Percentiles rank a stretch among this genome's conserved stretches.
These are phyloP conservation scores for Heterohyrax brucei DNA, from an alignment of 2,797 vertebrate genomes.

Conservation along the genomic window DNA sequence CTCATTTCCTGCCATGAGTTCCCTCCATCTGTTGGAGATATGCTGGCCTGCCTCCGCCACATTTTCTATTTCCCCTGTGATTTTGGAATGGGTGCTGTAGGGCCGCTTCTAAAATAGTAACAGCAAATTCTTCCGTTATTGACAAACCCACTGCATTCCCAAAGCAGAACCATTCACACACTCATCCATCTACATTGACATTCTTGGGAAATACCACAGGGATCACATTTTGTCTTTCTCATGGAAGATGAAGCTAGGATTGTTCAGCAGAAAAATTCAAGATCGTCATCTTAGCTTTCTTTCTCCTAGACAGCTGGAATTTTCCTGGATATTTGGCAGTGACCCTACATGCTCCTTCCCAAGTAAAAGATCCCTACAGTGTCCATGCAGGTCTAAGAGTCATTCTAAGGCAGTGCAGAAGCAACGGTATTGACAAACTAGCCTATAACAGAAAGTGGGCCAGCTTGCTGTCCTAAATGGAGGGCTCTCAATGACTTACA, in stretches of 20 bases:
- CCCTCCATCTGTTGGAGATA: neutral
- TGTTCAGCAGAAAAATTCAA: conserved; percentile 71
- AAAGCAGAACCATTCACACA: conserved; percentile 50
- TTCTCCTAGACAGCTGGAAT: neutral
- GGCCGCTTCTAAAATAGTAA: neutral
- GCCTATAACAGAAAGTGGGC: neutral
- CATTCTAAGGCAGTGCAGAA: neutral
- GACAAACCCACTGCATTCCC: neutral
- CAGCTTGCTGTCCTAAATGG: neutral
- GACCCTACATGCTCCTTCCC: neutral
- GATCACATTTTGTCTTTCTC: conserved; percentile 60
- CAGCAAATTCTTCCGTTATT: neutral
- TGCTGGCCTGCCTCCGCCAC: neutral
- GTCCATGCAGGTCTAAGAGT: neutral
- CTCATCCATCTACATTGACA: conserved; percentile 77
- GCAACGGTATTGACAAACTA: neutral
- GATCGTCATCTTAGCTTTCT: conserved; percentile 64
- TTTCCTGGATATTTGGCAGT: neutral
- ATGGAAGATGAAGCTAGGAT: conserved; percentile 27
- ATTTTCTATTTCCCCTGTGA: neutral
- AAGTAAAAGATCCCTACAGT: neutral
- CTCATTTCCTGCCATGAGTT: neutral
- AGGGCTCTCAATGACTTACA: neutral
- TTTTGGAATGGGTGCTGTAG: neutral
- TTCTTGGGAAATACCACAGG: conserved; percentile 72